Evolutionary conservation across 2,113 vertebrate species (phyloP), one percentile per base, ranked within the genome.

Genomic region (Elephantulus edwardii): DNA sequence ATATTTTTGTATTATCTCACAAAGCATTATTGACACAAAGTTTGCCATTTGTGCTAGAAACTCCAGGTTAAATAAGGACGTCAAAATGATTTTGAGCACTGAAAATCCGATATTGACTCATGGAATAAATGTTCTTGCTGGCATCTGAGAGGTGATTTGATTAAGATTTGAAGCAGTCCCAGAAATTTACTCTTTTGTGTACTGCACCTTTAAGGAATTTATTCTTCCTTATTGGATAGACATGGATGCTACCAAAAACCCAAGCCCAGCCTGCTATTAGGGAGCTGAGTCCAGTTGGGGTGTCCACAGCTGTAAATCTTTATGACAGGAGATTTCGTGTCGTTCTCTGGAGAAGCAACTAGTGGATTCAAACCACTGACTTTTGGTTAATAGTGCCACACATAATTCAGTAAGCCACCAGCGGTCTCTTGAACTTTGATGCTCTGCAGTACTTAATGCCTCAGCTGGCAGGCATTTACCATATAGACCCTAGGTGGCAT

Each of bases 151-250:
- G 96, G 92, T 91, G 94, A 94, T 79, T 92, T 92, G 94, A 87
- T 94, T 96, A 94, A 95, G 93, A 95, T 95, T 95, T 95, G 94
- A 96, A 95, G 92, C 89, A 88, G 87, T 83, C 83, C 90, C 91
- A 95, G 84, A 91, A 96, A 92, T 94, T 40, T n/a, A 5, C 4
- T 44, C 33, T 26, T 33, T 44, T 50, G 2, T 52, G 17, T 11
- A 77, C 52, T 17, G 64, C 33, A 16, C 35, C 42, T 87, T 97
- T 95, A 94, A 92, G 91, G 91, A 96, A 95, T 94, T 86, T 93
- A 4, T 52, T 93, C 89, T 93, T 84, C 94, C 88, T 95, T 94
- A 94, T 88, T 72, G 88, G 93, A 92, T 94, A 95, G 93, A 91
- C 92, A 92, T 48, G 38, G 58, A 86, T 76, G 83, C 93, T 95